Base-by-base conservation (phyloP, 1,140 invertebrate species). In the Leptonema lineaticorne region DNA sequence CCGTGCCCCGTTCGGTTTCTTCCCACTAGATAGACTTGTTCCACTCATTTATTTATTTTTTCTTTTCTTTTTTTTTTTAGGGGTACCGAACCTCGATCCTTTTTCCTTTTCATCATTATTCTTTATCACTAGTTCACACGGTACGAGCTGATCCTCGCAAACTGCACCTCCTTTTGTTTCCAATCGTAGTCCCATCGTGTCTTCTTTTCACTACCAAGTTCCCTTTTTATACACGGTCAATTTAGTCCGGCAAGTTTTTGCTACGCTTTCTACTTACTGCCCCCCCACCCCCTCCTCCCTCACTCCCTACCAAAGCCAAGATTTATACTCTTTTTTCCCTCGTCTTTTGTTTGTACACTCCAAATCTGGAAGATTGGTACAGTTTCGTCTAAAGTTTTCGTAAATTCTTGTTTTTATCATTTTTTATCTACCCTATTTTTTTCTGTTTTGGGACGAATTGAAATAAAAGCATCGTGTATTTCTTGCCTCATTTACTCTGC, bases 51-150 rank as follows among this genome's bases (percentile, higher is more conserved):
- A n/a, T n/a, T n/a, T n/a, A n/a, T 41, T 41, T 41, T 41, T 4
- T 33, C 5, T 33, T 5, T 33, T 41, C 16, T 11, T 11, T 3
- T 41, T 53, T 53, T 26, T 24, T 4, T 9, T 11, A 41, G 2
- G 4, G 50, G 50, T 22, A 22, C n/a, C n/a, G n/a, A n/a, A n/a
- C n/a, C n/a, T n/a, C n/a, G 27, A 24, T 53, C 50, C 50, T 20
- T 26, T 53, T 53, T 53, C 50, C 50, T 53, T 41, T 53, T 53
- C 50, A 53, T 53, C 50, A 53, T 53, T 53, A 53, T 53, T 53
- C 50, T 53, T 53, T 53, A 53, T 53, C 50, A 53, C 50, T 53
- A 26, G 50, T 53, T 53, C 50, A 26, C 50, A 53, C 50, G 50
- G 22, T 14, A 8, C 20, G 8, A 53, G 50, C 50, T 53, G 50